Percentiles rank a stretch among this genome's conserved stretches.
phyloP scores from a whole-genome alignment of 2,888 invertebrate genomes.

The Octonoba sinensis region DNA sequence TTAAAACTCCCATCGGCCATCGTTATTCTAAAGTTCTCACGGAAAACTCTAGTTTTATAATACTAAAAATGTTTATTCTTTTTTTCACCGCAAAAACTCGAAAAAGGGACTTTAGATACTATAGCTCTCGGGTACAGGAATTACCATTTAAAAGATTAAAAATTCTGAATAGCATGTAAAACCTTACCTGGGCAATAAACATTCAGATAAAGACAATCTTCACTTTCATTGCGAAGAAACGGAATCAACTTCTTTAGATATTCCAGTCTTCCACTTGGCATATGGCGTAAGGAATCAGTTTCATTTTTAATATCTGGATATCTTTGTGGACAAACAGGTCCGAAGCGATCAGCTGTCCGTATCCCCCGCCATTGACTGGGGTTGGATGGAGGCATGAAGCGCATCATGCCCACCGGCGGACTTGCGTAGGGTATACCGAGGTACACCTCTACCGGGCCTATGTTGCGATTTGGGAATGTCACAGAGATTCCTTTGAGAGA shows the following conservation, averaged over 20 bases:
- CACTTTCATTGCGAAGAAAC: conserved; percentile 90
- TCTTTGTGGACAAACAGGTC: conserved; percentile 83
- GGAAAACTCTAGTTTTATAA: no score
- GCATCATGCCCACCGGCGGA: conserved; percentile 86
- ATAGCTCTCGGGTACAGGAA: no score
- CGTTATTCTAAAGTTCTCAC: no score
- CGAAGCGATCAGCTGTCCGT: conserved; percentile 80
- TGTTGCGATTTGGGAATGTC: conserved; percentile 68
- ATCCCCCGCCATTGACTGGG: conserved; percentile 82
- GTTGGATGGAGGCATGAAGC: conserved; percentile 95
- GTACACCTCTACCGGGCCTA: conserved; percentile 75
- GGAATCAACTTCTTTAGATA: conserved; percentile 88
- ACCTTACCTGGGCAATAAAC: conserved; percentile 92
- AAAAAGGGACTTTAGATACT: no score
- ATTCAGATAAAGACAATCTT: conserved; percentile 97
- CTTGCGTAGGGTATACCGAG: conserved; percentile 90
- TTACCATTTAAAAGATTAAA: no score
- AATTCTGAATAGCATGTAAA: neutral
- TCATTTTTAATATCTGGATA: conserved; percentile 79
- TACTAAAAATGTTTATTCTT: no score
- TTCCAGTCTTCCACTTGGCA: conserved; percentile 92
- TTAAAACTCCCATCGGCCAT: no score
- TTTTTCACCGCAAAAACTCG: no score
- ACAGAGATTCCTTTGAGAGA: conserved; percentile 79
- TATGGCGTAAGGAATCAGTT: conserved; percentile 84